Evolutionary conservation across 2,113 vertebrate species (phyloP).

Genomic region (Pangasianodon gigas): DNA sequence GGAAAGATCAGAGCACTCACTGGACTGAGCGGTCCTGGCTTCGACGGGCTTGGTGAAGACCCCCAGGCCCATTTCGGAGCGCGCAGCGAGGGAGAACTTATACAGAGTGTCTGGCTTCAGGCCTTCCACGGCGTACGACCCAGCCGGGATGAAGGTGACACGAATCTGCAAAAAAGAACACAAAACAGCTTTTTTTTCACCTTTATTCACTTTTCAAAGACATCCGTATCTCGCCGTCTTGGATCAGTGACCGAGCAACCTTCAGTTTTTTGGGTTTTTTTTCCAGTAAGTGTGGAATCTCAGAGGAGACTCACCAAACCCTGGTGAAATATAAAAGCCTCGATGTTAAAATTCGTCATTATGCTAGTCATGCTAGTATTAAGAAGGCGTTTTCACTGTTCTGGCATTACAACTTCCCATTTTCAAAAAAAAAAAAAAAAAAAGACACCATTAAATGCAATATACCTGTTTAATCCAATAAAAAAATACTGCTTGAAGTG

Average conservation of each 20-base stretch:
- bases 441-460: not conserved
- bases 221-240: not conserved
- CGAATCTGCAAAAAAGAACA: constrained; percentile 75
- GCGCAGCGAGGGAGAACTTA: constrained; percentile 86
- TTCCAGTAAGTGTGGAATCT: not conserved
- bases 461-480: not conserved
- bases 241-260: not conserved
- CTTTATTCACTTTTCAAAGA: constrained; percentile 11
- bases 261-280: not conserved
- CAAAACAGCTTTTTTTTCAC: not conserved
- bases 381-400: not conserved
- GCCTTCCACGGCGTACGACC: constrained; percentile 84
- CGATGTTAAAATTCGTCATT: not conserved
- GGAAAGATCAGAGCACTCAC: constrained; percentile 77
- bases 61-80: constrained; percentile 86
- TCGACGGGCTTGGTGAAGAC: constrained; percentile 84
- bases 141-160: constrained; percentile 83
- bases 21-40: constrained; percentile 87
- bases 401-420: no score
- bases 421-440: not conserved
- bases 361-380: not conserved
- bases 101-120: constrained; percentile 92
- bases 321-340: not conserved
- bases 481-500: not conserved
- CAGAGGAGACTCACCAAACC: not conserved